phyloP scores from a whole-genome alignment of 2,797 vertebrate genomes.

The Poecilia velifera region DNA sequence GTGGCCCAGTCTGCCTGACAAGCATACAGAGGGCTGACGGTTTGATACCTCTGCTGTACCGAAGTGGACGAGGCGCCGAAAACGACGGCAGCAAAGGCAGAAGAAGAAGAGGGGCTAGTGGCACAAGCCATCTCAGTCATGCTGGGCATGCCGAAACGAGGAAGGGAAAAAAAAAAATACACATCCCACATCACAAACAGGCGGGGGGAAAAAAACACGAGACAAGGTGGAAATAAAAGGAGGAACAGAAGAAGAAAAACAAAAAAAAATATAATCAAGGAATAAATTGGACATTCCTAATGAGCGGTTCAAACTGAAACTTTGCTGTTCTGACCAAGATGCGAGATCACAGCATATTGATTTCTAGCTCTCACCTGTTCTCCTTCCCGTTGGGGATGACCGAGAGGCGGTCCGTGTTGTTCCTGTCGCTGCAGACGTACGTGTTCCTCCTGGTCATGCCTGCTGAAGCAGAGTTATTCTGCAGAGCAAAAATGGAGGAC shows the following conservation, averaged over 20 bases:
- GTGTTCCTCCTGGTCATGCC: constrained; percentile 98
- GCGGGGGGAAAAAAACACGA: constrained; percentile 57
- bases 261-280: constrained; percentile 25
- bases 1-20: constrained; percentile 87
- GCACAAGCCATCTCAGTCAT: constrained; percentile 88
- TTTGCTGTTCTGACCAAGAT: not conserved
- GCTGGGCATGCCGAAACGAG: constrained; percentile 78
- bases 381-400: constrained; percentile 98
- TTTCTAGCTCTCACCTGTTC: constrained; percentile 87
- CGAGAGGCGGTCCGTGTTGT: constrained; percentile 91
- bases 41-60: constrained; percentile 88
- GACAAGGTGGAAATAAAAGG: constrained; percentile 40
- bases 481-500: constrained; percentile 30
- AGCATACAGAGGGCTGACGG: constrained; percentile 86
- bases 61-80: constrained; percentile 86
- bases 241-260: constrained; percentile 32
- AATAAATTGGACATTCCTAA: constrained; percentile 5
- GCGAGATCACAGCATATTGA: not conserved
- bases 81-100: constrained; percentile 76
- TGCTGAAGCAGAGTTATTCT: constrained; percentile 91
- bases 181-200: constrained; percentile 78
- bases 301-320: not conserved
- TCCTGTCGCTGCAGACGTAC: constrained; percentile 95
- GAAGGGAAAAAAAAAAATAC: constrained; percentile 1
- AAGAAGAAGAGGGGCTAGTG: constrained; percentile 79